These are phyloP conservation scores for honey bee (Apis mellifera) DNA, from an alignment of 1,140 invertebrate genomes.

Conservation along the genomic window DNA sequence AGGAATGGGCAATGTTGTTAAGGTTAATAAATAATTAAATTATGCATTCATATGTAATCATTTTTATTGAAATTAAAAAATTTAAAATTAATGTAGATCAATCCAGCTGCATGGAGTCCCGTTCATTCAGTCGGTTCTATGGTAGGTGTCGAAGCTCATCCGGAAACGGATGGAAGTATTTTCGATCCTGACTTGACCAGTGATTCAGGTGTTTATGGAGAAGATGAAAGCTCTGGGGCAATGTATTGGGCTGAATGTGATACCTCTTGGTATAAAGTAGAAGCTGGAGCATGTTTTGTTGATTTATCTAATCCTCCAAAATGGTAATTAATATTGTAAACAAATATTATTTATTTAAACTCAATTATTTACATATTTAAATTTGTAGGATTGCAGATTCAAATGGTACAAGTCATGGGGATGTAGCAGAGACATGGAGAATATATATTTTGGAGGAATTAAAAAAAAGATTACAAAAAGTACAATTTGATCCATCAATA, in stretches of 20 bases:
- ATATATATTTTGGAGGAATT: slow-evolving; percentile 87
- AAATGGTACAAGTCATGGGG: slow-evolving; percentile 82
- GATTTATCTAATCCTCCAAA: slow-evolving; percentile 87
- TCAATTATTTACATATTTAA: neutral
- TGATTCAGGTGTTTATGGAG: slow-evolving; percentile 89
- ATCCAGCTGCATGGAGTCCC: slow-evolving; percentile 91
- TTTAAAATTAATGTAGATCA: slow-evolving; percentile 72
- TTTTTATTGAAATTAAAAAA: neutral
- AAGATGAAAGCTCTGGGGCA: slow-evolving; percentile 86
- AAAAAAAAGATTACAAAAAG: slow-evolving; percentile 82
- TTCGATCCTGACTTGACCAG: slow-evolving; percentile 86
- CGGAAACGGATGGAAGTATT: slow-evolving; percentile 89
- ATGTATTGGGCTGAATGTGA: slow-evolving; percentile 89
- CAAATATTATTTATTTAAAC: neutral
- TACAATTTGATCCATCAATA: slow-evolving; percentile 81
- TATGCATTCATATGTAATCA: neutral
- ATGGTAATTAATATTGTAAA: slow-evolving; percentile 83
- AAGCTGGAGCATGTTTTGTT: slow-evolving; percentile 89
- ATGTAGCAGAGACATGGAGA: slow-evolving; percentile 89
- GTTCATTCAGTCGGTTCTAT: slow-evolving; percentile 91
- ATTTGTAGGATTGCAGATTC: slow-evolving; percentile 82
- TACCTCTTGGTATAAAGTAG: slow-evolving; percentile 88
- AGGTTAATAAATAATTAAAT: slow-evolving; percentile 64
- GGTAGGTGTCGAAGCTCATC: slow-evolving; percentile 89
- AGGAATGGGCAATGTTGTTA: slow-evolving; percentile 78